Base-by-base conservation (phyloP, 2,888 invertebrate species). In the Acanthosepion pharaonis region DNA sequence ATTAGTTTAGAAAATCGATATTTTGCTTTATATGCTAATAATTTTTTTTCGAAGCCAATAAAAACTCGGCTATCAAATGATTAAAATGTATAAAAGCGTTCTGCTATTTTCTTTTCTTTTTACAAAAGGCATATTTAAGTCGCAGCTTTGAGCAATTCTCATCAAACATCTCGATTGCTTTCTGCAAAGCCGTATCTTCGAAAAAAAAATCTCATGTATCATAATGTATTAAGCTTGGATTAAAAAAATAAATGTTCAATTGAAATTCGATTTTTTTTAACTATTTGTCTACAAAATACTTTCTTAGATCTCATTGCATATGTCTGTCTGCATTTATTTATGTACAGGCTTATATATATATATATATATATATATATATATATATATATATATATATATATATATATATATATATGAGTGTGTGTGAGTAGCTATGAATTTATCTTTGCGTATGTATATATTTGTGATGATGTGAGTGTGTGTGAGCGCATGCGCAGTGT, bases 1-100 rank as follows among this genome's bases (percentile, higher is more conserved):
- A 78, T n/a, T 78, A n/a, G 4, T 78, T 11, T 4, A 78, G 33
- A 4, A 33, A n/a, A 78, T 78, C 78, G 78, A 78, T 78, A 78
- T 78, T 78, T 3, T n/a, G 78, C 20, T 78, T 78, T 78, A 78
- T 78, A 78, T 33, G 33, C 33, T 15, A 33, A 64, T 1, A 15
- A n/a, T 78, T 78, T 78, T 78, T 78, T 78, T 78, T n/a, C 4
- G n/a, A 78, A 78, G 78, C n/a, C 78, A 78, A 78, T 78, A 78
- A 78, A 78, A 51, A 78, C n/a, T 78, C 33, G 78, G 78, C 78
- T n/a, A 78, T 78, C n/a, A 78, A 78, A 78, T 78, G 78, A 78
- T 78, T 78, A n/a, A 78, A 78, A 78, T n/a, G 78, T 78, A 33
- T 33, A 78, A 78, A 78, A 78, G 78, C 33, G 78, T 78, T 78